Conservation (phyloP, 2,113 vertebrate genomes). For the Acrocephalus arundinaceus region DNA sequence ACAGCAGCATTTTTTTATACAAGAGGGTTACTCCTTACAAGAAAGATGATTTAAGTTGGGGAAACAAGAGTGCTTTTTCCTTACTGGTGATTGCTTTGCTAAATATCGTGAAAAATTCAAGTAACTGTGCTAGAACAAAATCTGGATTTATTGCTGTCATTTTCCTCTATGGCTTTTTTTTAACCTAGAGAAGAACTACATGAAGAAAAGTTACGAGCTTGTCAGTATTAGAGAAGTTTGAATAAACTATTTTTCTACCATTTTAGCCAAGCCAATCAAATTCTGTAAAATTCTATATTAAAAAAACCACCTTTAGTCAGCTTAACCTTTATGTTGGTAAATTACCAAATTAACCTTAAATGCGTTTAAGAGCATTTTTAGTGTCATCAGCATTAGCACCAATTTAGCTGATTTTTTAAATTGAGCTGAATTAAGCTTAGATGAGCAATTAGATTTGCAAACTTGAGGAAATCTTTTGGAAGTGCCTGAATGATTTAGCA, state of each 20-base stretch:
- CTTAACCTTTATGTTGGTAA: constrained; percentile 7
- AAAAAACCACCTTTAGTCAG: not conserved
- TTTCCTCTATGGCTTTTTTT: not conserved
- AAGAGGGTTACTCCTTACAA: not conserved
- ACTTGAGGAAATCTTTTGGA: not conserved
- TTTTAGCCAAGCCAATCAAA: not conserved
- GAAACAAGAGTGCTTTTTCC: not conserved
- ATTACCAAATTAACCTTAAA: constrained; percentile 21
- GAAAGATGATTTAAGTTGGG: not conserved
- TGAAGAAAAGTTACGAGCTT: not conserved
- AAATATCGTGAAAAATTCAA: not conserved
- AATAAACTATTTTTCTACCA: not conserved
- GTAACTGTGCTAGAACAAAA: not conserved
- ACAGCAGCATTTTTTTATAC: constrained; percentile 29
- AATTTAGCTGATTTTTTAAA: constrained; percentile 20
- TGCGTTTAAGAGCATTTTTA: constrained; percentile 7
- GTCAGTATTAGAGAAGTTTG: not conserved
- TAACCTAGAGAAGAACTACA: not conserved
- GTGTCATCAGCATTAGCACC: not conserved
- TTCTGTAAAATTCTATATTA: not conserved
- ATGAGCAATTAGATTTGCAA: not conserved
- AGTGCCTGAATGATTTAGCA: not conserved
- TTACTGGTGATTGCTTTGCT: not conserved
- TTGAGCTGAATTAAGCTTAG: not conserved
- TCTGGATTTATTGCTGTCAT: not conserved